These are phyloP conservation scores for Apodemus speciosus DNA, from an alignment of 2,113 vertebrate genomes.

Conservation along the genomic window DNA sequence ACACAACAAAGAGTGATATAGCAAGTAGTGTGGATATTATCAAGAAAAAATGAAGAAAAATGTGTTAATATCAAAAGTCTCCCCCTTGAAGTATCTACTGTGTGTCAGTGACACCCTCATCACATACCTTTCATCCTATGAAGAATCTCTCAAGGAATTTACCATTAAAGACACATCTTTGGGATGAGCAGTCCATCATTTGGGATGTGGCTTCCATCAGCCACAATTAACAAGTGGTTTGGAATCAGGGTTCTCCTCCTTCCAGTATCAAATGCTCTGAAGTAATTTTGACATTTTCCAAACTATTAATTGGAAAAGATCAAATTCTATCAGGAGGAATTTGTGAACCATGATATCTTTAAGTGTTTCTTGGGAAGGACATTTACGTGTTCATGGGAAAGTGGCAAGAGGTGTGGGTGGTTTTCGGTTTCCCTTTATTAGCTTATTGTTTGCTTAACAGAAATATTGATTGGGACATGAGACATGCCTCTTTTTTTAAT, in stretches of 20 bases:
- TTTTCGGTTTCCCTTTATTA: background rate
- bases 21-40: background rate
- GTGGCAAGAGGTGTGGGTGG: background rate
- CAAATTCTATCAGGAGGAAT: background rate
- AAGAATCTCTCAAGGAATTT: background rate
- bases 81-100: background rate
- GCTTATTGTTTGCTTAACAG: background rate
- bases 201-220: background rate
- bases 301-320: background rate
- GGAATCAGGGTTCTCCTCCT: background rate
- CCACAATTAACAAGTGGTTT: background rate
- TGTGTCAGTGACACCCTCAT: background rate
- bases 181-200: background rate
- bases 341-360: background rate
- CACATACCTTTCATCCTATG: background rate
- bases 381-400: background rate
- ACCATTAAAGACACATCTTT: background rate
- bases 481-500: background rate
- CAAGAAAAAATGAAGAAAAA: conserved; percentile 30
- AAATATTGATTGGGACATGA: background rate
- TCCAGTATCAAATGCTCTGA: background rate
- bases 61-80: background rate
- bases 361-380: conserved; percentile 18
- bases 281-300: background rate
- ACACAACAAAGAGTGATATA: background rate